Base-by-base conservation (phyloP, 2,113 vertebrate species). In the Loxodonta africana region DNA sequence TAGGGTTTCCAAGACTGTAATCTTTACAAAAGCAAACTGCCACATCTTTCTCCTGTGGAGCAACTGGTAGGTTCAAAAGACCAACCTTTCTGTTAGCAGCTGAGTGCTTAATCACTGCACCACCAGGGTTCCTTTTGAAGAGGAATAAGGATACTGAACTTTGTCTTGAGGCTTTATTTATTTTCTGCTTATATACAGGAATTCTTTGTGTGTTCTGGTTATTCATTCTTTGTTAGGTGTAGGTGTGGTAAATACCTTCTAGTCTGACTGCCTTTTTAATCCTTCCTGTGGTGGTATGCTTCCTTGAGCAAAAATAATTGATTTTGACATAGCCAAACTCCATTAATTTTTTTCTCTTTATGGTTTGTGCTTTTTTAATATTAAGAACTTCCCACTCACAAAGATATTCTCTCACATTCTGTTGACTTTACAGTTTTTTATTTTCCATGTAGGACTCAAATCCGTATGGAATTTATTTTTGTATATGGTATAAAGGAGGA, bases 281-380 rank as follows among this genome's bases (percentile, higher is more conserved):
- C 53, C 48, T 46, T 18, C 26, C 88, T 51, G 2, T 51, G 33
- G 2, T 85, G 2, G 33, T 18, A 12, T 62, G 88, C 51, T 88
- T 93, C 33, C 76, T 91, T 80, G 60, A 88, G 71, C 44, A 90
- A 62, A 83, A 94, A 74, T 87, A 30, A 74, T 51, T 74, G 14
- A 69, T 44, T 60, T 37, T 78, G 14, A 51, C 51, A 57, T 18
- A 71, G 30, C 92, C 30, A 85, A 41, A 77, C 51, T 95, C 41
- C 30, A 48, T 87, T 82, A 18, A n/a, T 44, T 83, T 74, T 74
- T 37, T 83, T 85, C 7, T 21, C n/a, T 89, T 33, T 78, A 53
- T 81, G 17, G 5, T 78, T 67, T 46, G 63, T 88, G 73, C 4
- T n/a, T 89, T 88, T 60, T 5, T 1, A 23, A 63, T 65, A 26